Base-by-base conservation (phyloP, 2,113 vertebrate species). In the Atrichornis clamosus region DNA sequence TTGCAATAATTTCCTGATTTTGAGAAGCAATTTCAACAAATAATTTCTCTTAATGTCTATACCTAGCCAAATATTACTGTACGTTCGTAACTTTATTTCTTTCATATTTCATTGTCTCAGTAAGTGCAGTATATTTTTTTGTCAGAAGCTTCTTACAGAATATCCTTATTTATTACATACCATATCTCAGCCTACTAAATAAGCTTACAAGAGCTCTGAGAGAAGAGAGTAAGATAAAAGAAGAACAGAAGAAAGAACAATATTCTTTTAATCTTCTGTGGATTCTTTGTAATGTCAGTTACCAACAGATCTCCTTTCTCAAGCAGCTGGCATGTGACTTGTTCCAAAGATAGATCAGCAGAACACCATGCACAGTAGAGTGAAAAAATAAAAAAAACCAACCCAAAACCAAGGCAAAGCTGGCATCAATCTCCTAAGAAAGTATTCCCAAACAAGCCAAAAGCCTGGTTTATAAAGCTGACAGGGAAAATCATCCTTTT, bases 291-390 rank as follows among this genome's bases (percentile, higher is more conserved):
- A 86, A 87, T 46, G 60, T 49, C 79, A 72, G 73, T 80, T 62
- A 67, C 50, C 42, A 81, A 52, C 50, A 74, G 72, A 85, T 80
- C 50, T 89, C 49, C 28, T 73, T 82, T 77, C 63, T 32, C 49
- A 59, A 88, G 49, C 47, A 93, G 73, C 13, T 56, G 44, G 52
- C 53, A 39, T 32, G 13, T 63, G 33, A 19, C 44, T 79, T 52
- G 30, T 65, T 93, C 72, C 83, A 94, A 84, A 93, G 75, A 77
- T 17, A 84, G 78, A 93, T 77, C 72, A 90, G 50, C 64, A 91
- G 41, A 89, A 65, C 53, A 39, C 46, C 35, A 87, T 20, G 27
- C 42, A 56, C 20, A 28, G 42, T 11, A 72, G 41, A 85, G 32
- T 6, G 5, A 6, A 24, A 33, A n/a, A 42, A 7, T 49, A 42